phyloP scores from a whole-genome alignment of 1,140 invertebrate species.

The Lepidurus apus region DNA sequence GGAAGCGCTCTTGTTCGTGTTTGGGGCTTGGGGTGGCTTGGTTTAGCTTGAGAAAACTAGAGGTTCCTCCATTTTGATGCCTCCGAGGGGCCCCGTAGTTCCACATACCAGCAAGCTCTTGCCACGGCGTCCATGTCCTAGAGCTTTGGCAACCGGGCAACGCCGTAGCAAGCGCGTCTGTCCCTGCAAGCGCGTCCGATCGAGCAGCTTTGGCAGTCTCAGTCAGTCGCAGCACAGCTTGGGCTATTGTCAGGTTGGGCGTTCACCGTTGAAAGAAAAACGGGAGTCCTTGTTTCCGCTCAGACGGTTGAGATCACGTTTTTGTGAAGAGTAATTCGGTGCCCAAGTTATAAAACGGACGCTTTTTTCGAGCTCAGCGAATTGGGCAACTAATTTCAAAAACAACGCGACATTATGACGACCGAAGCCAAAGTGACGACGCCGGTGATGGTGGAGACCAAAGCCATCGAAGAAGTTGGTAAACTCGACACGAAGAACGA shows the following conservation, averaged over 20 bases:
- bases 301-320: neutral
- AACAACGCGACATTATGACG: constrained; percentile 20
- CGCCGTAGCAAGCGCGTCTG: neutral
- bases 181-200: neutral
- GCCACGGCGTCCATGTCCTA: neutral
- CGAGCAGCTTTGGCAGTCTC: neutral
- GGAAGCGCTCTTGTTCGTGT: neutral
- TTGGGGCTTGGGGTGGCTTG: neutral
- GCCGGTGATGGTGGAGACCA: neutral
- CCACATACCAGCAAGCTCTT: neutral
- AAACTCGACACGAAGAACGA: constrained; percentile 36
- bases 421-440: constrained; percentile 31
- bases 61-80: constrained; percentile 9
- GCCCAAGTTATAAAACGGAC: neutral
- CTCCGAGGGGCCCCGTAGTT: constrained; percentile 20
- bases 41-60: neutral
- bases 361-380: neutral
- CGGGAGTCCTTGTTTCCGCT: neutral
- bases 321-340: neutral
- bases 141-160: constrained; percentile 7
- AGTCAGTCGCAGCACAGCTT: constrained; percentile 5
- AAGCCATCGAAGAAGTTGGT: constrained; percentile 23
- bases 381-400: neutral
- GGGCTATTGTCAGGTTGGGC: neutral
- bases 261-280: neutral